phyloP scores from a whole-genome alignment of 2,113 vertebrate genomes.

The Colistium nudipinnis region DNA sequence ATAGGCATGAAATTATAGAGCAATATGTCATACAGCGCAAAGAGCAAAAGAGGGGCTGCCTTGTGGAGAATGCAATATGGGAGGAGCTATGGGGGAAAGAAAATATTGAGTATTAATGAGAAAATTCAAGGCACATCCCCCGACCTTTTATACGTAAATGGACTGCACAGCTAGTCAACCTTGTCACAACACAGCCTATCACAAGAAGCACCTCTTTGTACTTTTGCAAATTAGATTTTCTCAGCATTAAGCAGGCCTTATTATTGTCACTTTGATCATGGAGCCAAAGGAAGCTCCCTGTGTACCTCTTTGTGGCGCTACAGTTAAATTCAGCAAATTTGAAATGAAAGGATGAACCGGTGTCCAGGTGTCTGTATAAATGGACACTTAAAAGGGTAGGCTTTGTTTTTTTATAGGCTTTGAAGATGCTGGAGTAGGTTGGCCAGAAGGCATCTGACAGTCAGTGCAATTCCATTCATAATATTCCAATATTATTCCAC shows the following conservation, averaged over 20 bases:
- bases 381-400: conserved; percentile 41
- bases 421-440: conserved; percentile 16
- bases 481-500: background rate
- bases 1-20: conserved; percentile 30
- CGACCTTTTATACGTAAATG: conserved; percentile 40
- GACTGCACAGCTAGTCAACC: conserved; percentile 33
- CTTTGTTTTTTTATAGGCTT: conserved; percentile 36
- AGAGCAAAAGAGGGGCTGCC: no score
- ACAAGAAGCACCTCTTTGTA: conserved; percentile 25
- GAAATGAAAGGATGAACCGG: conserved; percentile 54
- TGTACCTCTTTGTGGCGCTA: conserved; percentile 55
- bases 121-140: conserved; percentile 32
- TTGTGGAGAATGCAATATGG: conserved; percentile 28
- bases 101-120: conserved; percentile 46
- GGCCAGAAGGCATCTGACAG: background rate
- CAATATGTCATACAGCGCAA: background rate
- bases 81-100: conserved; percentile 9
- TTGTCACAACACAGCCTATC: conserved; percentile 30
- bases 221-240: conserved; percentile 54
- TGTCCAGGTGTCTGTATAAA: conserved; percentile 43
- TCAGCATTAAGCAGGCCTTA: conserved; percentile 60
- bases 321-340: conserved; percentile 50
- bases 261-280: conserved; percentile 66
- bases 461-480: background rate
- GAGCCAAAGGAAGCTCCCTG: conserved; percentile 32